Evolutionary conservation across 2,113 vertebrate genomes (phyloP).

Genomic region (Heterotilapia buettikoferi): DNA sequence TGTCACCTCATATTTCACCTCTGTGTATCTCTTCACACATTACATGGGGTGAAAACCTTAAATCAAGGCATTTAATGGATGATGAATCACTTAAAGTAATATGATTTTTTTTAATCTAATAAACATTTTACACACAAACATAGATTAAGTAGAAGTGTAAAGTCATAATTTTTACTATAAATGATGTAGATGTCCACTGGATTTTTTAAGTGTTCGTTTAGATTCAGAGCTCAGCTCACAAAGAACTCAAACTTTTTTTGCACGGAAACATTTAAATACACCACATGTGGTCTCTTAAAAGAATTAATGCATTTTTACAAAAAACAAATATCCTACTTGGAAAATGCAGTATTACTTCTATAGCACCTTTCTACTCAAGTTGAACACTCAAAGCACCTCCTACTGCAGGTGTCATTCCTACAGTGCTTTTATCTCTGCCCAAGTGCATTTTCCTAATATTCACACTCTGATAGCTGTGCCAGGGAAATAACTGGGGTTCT

Average conservation of each 20-base stretch:
- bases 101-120: background rate
- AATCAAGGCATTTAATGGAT: background rate
- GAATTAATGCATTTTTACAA: background rate
- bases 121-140: background rate
- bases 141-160: background rate
- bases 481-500: background rate
- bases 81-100: background rate
- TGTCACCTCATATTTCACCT: background rate
- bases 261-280: background rate
- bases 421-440: background rate
- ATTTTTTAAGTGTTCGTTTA: background rate
- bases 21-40: background rate
- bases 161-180: background rate
- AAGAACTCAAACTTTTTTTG: background rate
- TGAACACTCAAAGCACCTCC: background rate
- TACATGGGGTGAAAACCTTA: background rate
- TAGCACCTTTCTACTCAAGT: background rate
- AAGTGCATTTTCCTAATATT: background rate
- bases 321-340: background rate
- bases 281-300: background rate
- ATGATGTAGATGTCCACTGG: background rate
- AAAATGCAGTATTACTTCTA: background rate
- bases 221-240: background rate
- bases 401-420: background rate
- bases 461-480: background rate